phyloP scores from a whole-genome alignment of 2,888 invertebrate species.

The Bibio marci region DNA sequence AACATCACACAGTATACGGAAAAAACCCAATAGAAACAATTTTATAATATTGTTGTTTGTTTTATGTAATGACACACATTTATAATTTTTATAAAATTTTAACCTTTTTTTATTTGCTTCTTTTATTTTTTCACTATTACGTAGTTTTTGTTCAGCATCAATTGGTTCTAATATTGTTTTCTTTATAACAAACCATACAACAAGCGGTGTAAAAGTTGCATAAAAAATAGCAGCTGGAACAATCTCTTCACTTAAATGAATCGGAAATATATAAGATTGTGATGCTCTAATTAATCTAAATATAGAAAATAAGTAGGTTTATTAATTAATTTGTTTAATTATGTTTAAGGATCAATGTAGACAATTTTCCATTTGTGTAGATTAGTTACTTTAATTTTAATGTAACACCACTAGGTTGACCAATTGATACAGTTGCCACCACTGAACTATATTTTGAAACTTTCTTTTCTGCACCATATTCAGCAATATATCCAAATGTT shows the following conservation, averaged over 20 bases:
- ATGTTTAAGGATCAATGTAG: too few relatives aligned
- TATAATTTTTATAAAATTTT: too few relatives aligned
- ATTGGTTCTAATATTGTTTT: constrained; percentile 75
- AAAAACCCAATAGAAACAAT: too few relatives aligned
- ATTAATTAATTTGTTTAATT: too few relatives aligned
- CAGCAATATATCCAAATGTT: constrained; percentile 70
- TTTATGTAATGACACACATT: too few relatives aligned
- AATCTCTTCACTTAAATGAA: constrained; percentile 79
- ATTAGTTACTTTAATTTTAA: constrained; percentile 77
- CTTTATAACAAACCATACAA: constrained; percentile 66
- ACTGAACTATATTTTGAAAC: constrained; percentile 79
- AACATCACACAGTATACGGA: too few relatives aligned
- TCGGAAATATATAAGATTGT: constrained; percentile 77
- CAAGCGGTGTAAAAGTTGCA: constrained; percentile 73
- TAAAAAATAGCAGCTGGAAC: constrained; percentile 84
- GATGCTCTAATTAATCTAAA: constrained; percentile 66
- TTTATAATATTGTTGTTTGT: too few relatives aligned
- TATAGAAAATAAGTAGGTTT: constrained; percentile 11
- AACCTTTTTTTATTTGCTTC: constrained; percentile 60
- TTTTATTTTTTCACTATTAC: constrained; percentile 65
- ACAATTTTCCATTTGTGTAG: too few relatives aligned
- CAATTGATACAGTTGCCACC: constrained; percentile 69
- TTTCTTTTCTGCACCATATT: constrained; percentile 87
- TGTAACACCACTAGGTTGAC: constrained; percentile 74
- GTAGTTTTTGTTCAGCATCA: constrained; percentile 53